Conservation (phyloP, 2,113 vertebrate genomes). For the Scopus umbretta region DNA sequence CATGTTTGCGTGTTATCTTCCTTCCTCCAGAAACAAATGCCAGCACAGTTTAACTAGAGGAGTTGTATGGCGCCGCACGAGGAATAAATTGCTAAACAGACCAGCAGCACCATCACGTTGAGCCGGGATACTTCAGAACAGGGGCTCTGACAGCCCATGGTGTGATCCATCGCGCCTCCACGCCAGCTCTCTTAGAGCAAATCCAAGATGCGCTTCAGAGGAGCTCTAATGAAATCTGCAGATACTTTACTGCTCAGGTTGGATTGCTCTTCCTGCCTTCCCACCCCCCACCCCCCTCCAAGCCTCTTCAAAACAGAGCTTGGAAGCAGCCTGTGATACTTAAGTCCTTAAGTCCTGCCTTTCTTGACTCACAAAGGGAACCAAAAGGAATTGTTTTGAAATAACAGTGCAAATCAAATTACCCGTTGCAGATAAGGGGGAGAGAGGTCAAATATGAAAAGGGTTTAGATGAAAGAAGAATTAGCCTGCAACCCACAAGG, state of each 20-base stretch:
- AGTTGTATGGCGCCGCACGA: neutral
- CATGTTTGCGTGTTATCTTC: neutral
- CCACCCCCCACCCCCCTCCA: neutral
- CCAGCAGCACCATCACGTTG: neutral
- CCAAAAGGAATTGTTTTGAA: constrained; percentile 43
- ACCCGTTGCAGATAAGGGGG: neutral
- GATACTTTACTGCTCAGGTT: neutral
- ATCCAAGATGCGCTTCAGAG: rapidly evolving
- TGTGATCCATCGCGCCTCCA: neutral
- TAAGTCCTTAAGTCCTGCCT: neutral
- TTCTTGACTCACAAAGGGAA: neutral
- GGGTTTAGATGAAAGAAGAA: constrained; percentile 43
- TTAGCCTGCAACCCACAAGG: neutral
- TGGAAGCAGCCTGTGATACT: neutral
- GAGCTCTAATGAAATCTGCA: neutral
- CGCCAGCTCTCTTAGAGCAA: neutral
- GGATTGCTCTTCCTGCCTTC: neutral
- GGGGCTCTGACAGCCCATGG: neutral
- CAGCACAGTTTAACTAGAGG: neutral
- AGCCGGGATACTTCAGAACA: neutral
- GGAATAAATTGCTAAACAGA: neutral
- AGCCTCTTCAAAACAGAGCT: neutral
- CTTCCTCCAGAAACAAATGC: neutral
- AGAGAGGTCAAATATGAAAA: constrained; percentile 19
- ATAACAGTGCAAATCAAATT: constrained; percentile 54